A percentile compares a stretch with the other conserved stretches of the same genome.
phyloP scores from a whole-genome alignment of 1,140 invertebrate species.

The Eupristina koningsbergeri region DNA sequence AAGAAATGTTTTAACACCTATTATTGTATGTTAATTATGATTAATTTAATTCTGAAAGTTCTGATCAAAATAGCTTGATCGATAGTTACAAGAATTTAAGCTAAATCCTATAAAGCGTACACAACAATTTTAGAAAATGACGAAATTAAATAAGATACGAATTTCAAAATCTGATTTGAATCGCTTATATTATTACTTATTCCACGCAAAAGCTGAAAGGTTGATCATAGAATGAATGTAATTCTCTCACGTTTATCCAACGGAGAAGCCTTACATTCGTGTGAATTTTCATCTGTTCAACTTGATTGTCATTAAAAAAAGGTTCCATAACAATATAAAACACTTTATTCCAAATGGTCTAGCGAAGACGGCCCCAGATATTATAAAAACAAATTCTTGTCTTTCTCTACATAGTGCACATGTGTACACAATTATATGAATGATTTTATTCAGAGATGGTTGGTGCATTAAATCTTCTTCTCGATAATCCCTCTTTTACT shows the following conservation, averaged over 20 bases:
- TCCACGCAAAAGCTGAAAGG: conserved; percentile 18
- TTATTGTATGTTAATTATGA: too few species aligned
- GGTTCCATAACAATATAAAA: conserved; percentile 19
- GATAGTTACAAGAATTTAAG: neutral
- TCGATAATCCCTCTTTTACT: conserved; percentile 5
- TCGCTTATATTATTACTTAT: neutral
- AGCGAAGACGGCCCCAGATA: neutral
- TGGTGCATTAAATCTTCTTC: conserved; percentile 3
- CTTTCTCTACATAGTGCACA: neutral
- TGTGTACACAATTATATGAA: conserved; percentile 6
- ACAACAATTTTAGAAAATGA: neutral
- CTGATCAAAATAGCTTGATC: neutral
- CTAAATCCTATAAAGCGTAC: neutral
- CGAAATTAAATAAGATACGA: neutral
- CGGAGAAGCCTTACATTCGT: conserved; percentile 10
- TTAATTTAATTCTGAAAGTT: too few species aligned
- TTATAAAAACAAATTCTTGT: conserved; percentile 14
- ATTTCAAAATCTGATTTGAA: conserved; percentile 10
- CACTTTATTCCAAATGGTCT: neutral
- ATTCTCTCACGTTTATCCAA: conserved; percentile 27
- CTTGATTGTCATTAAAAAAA: conserved; percentile 32
- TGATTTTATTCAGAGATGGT: neutral
- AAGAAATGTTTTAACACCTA: too few species aligned
- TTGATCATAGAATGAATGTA: conserved; percentile 34
- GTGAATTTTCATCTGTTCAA: neutral